Conservation (phyloP, 2,888 invertebrate genomes). For the Coenonympha arcania region DNA sequence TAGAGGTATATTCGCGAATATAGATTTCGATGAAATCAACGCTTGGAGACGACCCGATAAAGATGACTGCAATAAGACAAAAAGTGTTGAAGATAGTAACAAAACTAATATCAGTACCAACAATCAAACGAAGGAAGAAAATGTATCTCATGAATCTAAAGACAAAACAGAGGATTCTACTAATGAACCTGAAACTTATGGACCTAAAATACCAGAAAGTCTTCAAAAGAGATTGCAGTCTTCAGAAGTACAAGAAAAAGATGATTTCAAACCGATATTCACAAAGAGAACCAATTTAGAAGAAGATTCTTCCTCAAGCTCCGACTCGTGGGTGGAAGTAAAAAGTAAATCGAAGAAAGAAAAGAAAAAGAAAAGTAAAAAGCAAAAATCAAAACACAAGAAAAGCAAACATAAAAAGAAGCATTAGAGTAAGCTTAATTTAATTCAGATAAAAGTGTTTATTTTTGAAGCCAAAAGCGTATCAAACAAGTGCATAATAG, state of each 20-base stretch:
- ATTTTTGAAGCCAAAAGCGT: no score
- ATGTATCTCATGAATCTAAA: background rate
- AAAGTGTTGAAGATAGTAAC: constrained; percentile 19
- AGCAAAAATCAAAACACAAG: constrained; percentile 60
- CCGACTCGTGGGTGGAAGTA: constrained; percentile 71
- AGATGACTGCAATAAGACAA: constrained; percentile 21
- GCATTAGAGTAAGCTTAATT: constrained; percentile 35
- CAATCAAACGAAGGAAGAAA: background rate
- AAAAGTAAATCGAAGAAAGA: constrained; percentile 53
- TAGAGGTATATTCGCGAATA: constrained; percentile 80
- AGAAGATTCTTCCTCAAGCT: constrained; percentile 49
- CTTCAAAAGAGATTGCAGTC: constrained; percentile 44
- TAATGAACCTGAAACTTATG: constrained; percentile 56
- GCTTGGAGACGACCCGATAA: constrained; percentile 53
- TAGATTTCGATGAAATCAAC: constrained; percentile 75
- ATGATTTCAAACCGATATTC: constrained; percentile 37
- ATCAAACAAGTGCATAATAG: no score
- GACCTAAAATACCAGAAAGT: constrained; percentile 75
- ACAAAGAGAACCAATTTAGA: constrained; percentile 34
- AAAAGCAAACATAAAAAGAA: constrained; percentile 63
- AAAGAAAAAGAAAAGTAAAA: constrained; percentile 65
- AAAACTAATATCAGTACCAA: background rate
- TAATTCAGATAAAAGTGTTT: no score
- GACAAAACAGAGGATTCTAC: background rate
- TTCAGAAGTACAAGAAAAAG: constrained; percentile 5